phyloP scores from a whole-genome alignment of 2,113 vertebrate genomes.

The Nanorana parkeri region DNA sequence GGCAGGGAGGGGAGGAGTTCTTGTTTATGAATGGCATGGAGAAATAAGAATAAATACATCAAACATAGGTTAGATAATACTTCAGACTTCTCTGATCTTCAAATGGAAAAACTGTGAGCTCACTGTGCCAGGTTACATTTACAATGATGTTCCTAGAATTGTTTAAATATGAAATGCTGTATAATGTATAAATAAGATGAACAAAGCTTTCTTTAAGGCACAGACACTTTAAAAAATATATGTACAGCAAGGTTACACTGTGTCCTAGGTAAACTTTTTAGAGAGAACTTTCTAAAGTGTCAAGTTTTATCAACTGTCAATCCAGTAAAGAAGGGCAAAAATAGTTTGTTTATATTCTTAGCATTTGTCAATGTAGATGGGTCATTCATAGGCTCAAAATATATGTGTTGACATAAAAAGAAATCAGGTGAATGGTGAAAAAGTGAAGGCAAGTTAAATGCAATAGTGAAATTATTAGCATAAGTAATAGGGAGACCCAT shows the following conservation, averaged over 20 bases:
- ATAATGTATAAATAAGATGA: constrained; percentile 3
- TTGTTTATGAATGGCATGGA: not conserved
- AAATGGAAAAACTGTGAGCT: not conserved
- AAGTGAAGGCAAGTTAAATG: too few species aligned
- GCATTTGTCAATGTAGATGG: too few species aligned
- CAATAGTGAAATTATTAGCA: too few species aligned
- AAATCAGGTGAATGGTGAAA: too few species aligned
- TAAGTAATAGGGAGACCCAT: too few species aligned
- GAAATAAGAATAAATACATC: not conserved
- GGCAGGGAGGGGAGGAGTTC: not conserved
- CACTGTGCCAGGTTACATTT: not conserved
- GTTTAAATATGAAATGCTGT: constrained; percentile 9
- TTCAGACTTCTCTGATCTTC: not conserved
- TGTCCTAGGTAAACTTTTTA: not conserved
- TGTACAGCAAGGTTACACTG: not conserved
- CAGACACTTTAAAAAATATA: not conserved
- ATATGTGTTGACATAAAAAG: too few species aligned
- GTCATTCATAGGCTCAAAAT: too few species aligned
- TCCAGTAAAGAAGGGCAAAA: too few species aligned
- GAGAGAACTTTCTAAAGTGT: not conserved
- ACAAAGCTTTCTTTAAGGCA: not conserved
- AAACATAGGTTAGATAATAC: not conserved
- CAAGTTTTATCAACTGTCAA: too few species aligned
- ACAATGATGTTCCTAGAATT: constrained; percentile 1
- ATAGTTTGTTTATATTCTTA: too few species aligned